Evolutionary conservation across 2,797 vertebrate species (phyloP).

Genomic region (Argya squamiceps): DNA sequence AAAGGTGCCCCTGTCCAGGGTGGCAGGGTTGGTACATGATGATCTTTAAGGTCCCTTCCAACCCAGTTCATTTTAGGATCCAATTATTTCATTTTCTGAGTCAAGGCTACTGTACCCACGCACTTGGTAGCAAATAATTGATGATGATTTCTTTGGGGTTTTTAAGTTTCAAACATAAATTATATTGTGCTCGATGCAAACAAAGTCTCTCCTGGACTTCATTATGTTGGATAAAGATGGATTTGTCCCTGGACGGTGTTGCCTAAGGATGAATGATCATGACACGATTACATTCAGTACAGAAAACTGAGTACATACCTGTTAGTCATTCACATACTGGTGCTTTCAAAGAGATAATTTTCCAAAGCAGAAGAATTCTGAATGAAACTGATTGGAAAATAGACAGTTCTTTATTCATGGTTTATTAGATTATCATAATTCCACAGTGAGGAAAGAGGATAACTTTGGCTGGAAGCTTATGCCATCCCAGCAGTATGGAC

Average conservation of each 20-base stretch:
- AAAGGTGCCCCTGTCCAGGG: not conserved
- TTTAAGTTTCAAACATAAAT: not conserved
- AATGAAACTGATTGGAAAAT: not conserved
- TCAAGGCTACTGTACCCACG: not conserved
- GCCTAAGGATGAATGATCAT: not conserved
- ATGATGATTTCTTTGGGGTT: not conserved
- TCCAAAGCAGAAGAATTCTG: not conserved
- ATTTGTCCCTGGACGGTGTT: not conserved
- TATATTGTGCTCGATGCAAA: not conserved
- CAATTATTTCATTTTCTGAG: not conserved
- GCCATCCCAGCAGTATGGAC: not conserved
- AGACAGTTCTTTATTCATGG: not conserved
- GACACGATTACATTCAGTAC: not conserved
- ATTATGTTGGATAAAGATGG: not conserved
- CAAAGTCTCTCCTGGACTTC: not conserved
- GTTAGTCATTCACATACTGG: not conserved
- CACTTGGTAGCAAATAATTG: not conserved
- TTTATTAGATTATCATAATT: conserved; percentile 2
- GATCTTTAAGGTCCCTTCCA: not conserved
- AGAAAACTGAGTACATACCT: not conserved
- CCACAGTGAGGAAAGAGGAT: not conserved
- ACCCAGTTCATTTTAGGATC: not conserved
- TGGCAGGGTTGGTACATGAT: not conserved
- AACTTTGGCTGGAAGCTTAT: not conserved
- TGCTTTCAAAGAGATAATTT: not conserved